These are phyloP conservation scores for Clepsis dumicolana DNA, from an alignment of 2,888 invertebrate genomes.

Conservation along the genomic window DNA sequence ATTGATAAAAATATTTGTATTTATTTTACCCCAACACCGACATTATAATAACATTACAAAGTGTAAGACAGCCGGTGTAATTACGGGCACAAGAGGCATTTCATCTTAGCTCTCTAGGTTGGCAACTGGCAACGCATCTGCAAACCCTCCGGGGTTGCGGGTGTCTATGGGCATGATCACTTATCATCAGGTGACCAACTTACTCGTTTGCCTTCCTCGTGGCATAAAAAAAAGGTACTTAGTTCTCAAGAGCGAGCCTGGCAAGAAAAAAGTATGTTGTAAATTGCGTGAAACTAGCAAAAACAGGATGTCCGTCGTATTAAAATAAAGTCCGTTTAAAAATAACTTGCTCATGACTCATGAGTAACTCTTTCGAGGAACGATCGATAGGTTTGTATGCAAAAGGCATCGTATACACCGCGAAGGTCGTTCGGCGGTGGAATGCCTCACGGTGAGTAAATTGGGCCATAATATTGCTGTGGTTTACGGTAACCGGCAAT, in stretches of 20 bases:
- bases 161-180: too few relatives aligned
- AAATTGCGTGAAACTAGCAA: constrained; percentile 16
- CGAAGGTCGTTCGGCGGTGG: constrained; percentile 68
- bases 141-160: too few relatives aligned
- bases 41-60: not conserved
- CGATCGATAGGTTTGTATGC: constrained; percentile 69
- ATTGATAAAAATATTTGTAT: not conserved
- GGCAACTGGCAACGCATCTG: too few relatives aligned
- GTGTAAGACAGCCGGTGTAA: too few relatives aligned
- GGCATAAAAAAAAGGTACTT: too few relatives aligned
- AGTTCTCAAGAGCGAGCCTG: too few relatives aligned
- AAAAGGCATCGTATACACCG: constrained; percentile 68
- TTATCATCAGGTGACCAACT: too few relatives aligned
- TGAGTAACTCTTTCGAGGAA: constrained; percentile 59
- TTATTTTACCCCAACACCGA: not conserved
- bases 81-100: too few relatives aligned
- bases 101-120: too few relatives aligned
- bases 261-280: not conserved
- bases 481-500: constrained; percentile 29
- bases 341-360: constrained; percentile 53
- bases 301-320: constrained; percentile 33
- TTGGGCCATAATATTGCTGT: constrained; percentile 65
- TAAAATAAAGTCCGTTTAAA: constrained; percentile 32
- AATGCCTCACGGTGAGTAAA: constrained; percentile 65
- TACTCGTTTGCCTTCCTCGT: too few relatives aligned